Evolutionary conservation across 2,113 vertebrate species (phyloP).

Genomic region (Strix aluco): DNA sequence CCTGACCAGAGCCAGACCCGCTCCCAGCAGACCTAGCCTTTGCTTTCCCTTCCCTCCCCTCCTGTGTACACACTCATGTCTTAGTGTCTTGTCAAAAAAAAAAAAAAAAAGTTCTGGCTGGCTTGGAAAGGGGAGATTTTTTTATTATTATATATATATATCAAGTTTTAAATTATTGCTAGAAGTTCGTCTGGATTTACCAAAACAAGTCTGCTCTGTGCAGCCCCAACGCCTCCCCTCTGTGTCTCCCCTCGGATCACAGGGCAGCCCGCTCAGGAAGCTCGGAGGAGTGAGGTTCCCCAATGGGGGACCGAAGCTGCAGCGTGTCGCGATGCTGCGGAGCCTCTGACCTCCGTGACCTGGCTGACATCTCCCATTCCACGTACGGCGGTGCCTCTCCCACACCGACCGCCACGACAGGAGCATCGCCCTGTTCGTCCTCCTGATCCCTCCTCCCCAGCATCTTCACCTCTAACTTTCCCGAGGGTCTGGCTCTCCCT

Average conservation of each 20-base stretch:
- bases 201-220: constrained; percentile 77
- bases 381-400: not conserved
- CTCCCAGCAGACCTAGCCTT: not conserved
- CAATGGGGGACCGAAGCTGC: constrained; percentile 26
- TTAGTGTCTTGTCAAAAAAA: constrained; percentile 60
- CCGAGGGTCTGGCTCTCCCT: constrained; percentile 51
- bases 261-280: constrained; percentile 71
- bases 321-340: not conserved
- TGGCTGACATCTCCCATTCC: constrained; percentile 17
- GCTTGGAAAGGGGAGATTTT: constrained; percentile 71
- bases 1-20: constrained; percentile 57
- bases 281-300: constrained; percentile 54
- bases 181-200: constrained; percentile 79
- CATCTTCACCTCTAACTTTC: constrained; percentile 7
- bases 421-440: not conserved
- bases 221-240: not conserved
- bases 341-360: constrained; percentile 21
- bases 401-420: not conserved
- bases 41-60: constrained; percentile 10
- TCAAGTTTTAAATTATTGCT: constrained; percentile 87
- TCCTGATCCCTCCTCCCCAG: not conserved
- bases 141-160: constrained; percentile 81
- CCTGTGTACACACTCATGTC: constrained; percentile 62
- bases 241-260: constrained; percentile 36
- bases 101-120: constrained; percentile 25